These are phyloP conservation scores for Stenurella melanura DNA, from an alignment of 2,888 invertebrate genomes.

Conservation along the genomic window DNA sequence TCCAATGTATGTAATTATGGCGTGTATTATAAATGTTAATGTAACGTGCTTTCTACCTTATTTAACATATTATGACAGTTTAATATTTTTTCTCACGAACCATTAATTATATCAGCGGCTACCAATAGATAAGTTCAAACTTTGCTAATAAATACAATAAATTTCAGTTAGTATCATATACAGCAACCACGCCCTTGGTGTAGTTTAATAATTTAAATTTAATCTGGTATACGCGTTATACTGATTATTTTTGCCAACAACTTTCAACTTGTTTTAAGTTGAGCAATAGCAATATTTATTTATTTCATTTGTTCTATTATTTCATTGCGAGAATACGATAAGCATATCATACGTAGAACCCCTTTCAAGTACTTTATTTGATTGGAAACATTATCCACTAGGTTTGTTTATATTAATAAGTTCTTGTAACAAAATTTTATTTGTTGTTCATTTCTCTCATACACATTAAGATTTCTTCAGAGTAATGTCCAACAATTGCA, in stretches of 20 bases:
- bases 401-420: no score
- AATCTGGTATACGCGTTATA: conserved; percentile 5
- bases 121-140: not conserved
- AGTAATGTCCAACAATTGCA: no score
- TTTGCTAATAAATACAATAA: conserved; percentile 1
- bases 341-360: no score
- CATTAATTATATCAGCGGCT: not conserved
- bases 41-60: not conserved
- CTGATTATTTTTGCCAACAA: conserved; percentile 18
- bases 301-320: not conserved
- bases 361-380: no score
- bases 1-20: no score
- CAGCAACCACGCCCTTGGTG: conserved; percentile 16
- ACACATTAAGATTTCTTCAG: no score
- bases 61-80: not conserved
- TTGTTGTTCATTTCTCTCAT: no score
- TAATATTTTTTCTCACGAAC: not conserved
- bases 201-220: conserved; percentile 28
- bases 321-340: not conserved
- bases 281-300: not conserved
- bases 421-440: no score
- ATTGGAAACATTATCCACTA: no score
- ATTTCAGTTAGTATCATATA: conserved; percentile 20
- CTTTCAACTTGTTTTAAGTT: conserved; percentile 4
- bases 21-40: not conserved